Percentiles rank a stretch among this genome's conserved stretches.
These are phyloP conservation scores for Cavia aperea DNA, from an alignment of 2,113 vertebrate genomes.

Conservation along the genomic window DNA sequence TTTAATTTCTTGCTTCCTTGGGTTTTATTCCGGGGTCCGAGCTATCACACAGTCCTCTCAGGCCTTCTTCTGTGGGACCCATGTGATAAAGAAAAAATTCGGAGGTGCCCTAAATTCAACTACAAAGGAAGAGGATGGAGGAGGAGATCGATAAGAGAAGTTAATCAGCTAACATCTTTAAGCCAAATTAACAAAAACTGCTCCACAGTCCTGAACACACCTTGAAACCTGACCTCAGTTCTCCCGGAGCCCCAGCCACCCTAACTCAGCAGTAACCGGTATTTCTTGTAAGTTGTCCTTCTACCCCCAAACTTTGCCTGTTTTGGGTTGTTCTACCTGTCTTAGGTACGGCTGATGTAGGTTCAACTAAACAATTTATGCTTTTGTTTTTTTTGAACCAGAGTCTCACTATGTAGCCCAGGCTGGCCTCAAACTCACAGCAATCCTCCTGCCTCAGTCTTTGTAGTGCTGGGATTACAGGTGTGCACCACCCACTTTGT, in stretches of 20 bases:
- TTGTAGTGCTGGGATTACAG: neutral
- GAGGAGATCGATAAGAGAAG: neutral
- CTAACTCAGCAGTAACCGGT: neutral
- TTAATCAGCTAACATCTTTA: neutral
- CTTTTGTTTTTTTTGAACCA: neutral
- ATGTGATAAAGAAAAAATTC: neutral
- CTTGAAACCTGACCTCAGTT: neutral
- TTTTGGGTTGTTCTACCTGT: neutral
- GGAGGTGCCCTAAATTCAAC: neutral
- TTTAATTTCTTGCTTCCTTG: too few relatives aligned
- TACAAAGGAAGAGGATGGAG: neutral
- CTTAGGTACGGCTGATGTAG: neutral
- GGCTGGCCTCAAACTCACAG: neutral
- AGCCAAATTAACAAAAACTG: neutral
- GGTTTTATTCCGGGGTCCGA: too few relatives aligned
- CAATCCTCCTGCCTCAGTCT: neutral
- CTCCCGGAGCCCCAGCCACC: neutral
- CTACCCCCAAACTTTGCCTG: neutral
- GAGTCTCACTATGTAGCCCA: neutral
- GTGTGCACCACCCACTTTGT: neutral
- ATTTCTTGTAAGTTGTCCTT: neutral
- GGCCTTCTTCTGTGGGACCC: neutral
- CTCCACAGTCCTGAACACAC: neutral
- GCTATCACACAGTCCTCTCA: neutral
- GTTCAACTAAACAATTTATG: neutral